Conservation (phyloP, 2,113 vertebrate genomes). For the Cervus canadensis region DNA sequence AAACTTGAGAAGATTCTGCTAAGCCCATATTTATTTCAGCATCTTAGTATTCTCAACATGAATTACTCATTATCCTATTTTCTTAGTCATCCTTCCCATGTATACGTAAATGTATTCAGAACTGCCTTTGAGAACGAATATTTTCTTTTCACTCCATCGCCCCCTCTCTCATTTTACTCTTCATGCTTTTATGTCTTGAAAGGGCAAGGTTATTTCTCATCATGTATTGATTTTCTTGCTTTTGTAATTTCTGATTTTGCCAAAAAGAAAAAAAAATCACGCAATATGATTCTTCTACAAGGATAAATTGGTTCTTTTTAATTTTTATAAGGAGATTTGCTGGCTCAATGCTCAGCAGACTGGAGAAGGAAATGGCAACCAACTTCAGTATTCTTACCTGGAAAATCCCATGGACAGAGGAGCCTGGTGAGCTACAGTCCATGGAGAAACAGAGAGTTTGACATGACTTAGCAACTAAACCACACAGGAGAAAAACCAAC, state of each 20-base stretch:
- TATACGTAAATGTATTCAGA: neutral
- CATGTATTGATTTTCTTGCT: neutral
- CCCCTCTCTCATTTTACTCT: neutral
- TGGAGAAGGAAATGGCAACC: neutral
- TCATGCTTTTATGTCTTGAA: neutral
- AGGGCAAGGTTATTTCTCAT: neutral
- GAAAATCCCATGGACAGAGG: neutral
- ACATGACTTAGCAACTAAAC: neutral
- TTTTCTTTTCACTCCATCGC: neutral
- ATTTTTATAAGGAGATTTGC: neutral
- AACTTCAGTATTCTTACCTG: neutral
- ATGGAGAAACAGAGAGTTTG: neutral
- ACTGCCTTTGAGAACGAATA: neutral
- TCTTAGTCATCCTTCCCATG: constrained; percentile 36
- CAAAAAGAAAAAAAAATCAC: neutral
- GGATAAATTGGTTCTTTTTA: neutral
- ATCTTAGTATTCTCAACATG: neutral
- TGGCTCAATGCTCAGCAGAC: neutral
- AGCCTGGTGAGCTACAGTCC: neutral
- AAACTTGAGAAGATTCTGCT: neutral
- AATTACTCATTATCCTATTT: constrained; percentile 10
- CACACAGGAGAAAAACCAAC: neutral
- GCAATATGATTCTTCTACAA: neutral
- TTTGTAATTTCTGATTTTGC: constrained; percentile 1
- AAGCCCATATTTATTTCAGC: neutral